These are phyloP conservation scores for Hippocampus comes DNA, from an alignment of 2,113 vertebrate species.

Conservation along the genomic window DNA sequence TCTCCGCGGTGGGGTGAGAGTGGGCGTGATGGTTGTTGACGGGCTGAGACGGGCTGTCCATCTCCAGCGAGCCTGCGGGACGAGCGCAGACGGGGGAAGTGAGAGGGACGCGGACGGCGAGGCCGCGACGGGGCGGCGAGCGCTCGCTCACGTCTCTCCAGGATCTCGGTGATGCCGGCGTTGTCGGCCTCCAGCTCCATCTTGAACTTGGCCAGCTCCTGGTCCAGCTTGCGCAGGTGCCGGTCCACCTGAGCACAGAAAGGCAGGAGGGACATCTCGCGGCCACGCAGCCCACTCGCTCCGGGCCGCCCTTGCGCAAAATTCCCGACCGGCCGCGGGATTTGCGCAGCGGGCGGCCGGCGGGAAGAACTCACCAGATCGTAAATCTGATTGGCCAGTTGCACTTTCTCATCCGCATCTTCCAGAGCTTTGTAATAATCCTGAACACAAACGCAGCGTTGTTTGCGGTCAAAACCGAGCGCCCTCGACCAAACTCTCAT, in stretches of 20 bases:
- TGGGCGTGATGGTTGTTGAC: constrained; percentile 97
- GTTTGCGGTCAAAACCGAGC: too few relatives aligned
- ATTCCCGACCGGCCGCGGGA: too few relatives aligned
- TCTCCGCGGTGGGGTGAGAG: constrained; percentile 88
- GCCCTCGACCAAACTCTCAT: too few relatives aligned
- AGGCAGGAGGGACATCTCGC: background rate
- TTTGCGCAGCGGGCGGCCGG: background rate
- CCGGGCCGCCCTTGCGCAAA: too few relatives aligned
- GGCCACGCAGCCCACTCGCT: background rate
- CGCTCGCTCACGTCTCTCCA: constrained; percentile 86
- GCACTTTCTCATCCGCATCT: constrained; percentile 98
- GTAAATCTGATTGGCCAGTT: constrained; percentile 99
- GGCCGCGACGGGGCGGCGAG: background rate
- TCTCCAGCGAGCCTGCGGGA: constrained; percentile 84
- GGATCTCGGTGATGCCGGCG: constrained; percentile 96
- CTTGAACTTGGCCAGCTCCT: constrained; percentile 98
- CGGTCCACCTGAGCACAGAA: constrained; percentile 83
- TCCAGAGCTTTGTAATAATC: constrained; percentile 99
- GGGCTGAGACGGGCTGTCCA: constrained; percentile 95
- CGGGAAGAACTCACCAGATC: constrained; percentile 85
- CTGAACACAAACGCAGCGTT: constrained; percentile 52
- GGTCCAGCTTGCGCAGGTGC: constrained; percentile 95
- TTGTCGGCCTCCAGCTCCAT: constrained; percentile 99
- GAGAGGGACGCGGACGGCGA: background rate
- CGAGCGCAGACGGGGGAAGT: background rate